A percentile compares a stretch with the other conserved stretches of the same genome.
Evolutionary conservation across 2,888 invertebrate species (phyloP).

Genomic region (Furcula furcula): DNA sequence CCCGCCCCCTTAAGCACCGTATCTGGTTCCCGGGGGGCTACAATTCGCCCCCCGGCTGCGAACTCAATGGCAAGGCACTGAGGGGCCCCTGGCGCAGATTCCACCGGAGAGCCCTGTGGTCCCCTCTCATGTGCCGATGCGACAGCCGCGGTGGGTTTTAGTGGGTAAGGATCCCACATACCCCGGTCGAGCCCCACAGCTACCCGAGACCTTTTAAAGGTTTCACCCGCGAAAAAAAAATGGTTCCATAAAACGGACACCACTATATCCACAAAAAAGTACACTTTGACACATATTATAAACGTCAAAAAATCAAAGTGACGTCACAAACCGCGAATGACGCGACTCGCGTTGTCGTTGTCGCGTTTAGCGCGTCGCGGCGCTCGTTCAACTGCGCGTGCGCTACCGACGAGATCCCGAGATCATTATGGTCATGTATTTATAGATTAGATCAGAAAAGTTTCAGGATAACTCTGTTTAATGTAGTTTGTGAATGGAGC

Average conservation of each 20-base stretch:
- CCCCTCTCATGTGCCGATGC: too few species aligned
- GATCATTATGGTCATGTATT: slow-evolving; percentile 60
- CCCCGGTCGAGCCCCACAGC: too few species aligned
- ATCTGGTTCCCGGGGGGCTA: too few species aligned
- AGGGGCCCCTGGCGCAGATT: too few species aligned
- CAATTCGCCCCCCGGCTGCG: too few species aligned
- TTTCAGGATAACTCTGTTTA: slow-evolving; percentile 27
- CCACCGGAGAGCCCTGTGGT: too few species aligned
- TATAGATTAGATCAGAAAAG: slow-evolving; percentile 51
- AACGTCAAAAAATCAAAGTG: slow-evolving; percentile 4
- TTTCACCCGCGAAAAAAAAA: too few species aligned
- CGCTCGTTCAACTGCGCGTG: slow-evolving; percentile 55
- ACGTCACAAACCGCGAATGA: slow-evolving; percentile 17
- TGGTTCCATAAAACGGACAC: not conserved
- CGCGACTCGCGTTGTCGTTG: slow-evolving; percentile 25
- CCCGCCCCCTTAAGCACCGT: too few species aligned
- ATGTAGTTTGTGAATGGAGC: slow-evolving; percentile 24
- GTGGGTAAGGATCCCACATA: too few species aligned
- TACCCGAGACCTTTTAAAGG: too few species aligned
- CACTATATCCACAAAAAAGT: not conserved
- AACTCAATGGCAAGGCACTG: too few species aligned
- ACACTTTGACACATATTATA: slow-evolving; percentile 19
- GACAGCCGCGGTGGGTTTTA: too few species aligned
- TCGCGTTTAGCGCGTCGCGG: slow-evolving; percentile 43
- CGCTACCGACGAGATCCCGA: slow-evolving; percentile 26